A percentile compares a stretch with the other conserved stretches of the same genome.
These are phyloP conservation scores for Phalanger gymnotis DNA, from an alignment of 2,797 vertebrate genomes.

Conservation along the genomic window DNA sequence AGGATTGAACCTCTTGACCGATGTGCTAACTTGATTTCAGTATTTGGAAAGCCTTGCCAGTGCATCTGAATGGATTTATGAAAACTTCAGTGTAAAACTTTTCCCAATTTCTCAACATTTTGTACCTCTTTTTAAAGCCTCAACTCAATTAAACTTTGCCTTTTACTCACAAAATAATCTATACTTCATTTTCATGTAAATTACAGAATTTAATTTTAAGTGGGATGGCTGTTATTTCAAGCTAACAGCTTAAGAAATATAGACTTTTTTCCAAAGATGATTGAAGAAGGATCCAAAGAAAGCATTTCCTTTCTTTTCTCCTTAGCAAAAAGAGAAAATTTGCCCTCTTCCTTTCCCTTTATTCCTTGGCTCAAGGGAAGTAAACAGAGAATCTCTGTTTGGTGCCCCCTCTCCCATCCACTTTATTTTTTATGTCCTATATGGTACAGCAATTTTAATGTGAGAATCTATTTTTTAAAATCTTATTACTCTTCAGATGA, in stretches of 20 bases:
- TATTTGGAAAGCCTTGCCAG: neutral
- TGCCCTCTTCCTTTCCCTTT: neutral
- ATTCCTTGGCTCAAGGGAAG: neutral
- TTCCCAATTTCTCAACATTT: conserved; percentile 50
- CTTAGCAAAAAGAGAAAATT: neutral
- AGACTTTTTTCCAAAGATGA: conserved; percentile 41
- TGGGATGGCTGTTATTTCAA: conserved; percentile 48
- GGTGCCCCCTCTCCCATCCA: neutral
- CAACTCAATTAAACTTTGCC: conserved; percentile 25
- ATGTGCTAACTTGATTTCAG: neutral
- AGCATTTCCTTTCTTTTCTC: neutral
- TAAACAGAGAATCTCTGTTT: neutral
- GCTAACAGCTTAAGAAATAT: conserved; percentile 20
- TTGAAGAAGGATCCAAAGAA: conserved; percentile 23
- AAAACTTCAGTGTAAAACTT: conserved; percentile 42
- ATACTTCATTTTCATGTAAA: conserved; percentile 56
- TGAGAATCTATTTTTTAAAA: neutral
- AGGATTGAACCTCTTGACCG: neutral
- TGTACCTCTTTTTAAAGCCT: conserved; percentile 3
- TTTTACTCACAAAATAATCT: conserved; percentile 40
- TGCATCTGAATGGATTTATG: conserved; percentile 33
- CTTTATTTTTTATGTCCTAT: neutral
- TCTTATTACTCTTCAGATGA: neutral
- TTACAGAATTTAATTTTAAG: conserved; percentile 56
- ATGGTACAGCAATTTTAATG: neutral